These are phyloP conservation scores for Sebastes minor DNA, from an alignment of 2,797 vertebrate species.

Conservation along the genomic window DNA sequence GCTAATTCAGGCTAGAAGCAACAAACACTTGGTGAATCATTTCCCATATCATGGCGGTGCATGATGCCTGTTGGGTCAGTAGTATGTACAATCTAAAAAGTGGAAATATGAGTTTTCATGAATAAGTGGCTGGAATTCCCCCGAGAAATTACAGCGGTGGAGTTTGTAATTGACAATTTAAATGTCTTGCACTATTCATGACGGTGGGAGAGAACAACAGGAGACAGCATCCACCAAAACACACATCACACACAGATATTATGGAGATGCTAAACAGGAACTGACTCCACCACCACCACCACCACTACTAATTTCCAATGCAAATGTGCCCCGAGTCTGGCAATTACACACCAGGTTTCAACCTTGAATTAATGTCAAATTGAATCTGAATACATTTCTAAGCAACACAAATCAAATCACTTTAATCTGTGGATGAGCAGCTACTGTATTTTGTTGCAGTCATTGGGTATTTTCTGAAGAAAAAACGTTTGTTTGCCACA, in stretches of 20 bases:
- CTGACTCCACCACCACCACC: not conserved
- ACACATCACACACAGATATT: not conserved
- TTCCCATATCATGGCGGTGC: not conserved
- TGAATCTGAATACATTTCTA: conserved; percentile 34
- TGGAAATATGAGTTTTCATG: conserved; percentile 10
- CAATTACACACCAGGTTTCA: conserved; percentile 40
- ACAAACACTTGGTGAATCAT: not conserved
- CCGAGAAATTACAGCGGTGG: conserved; percentile 50
- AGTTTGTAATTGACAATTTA: conserved; percentile 69
- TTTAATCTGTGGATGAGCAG: not conserved
- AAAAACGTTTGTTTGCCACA: too few species aligned
- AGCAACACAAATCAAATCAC: conserved; percentile 42
- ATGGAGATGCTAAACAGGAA: not conserved
- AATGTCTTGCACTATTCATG: conserved; percentile 50
- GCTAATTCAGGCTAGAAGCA: not conserved
- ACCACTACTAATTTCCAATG: conserved; percentile 30
- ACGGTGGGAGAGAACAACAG: conserved; percentile 4
- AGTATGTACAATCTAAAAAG: not conserved
- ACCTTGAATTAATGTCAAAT: conserved; percentile 53
- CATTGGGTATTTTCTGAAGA: not conserved
- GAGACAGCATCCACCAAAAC: not conserved
- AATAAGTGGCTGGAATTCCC: conserved; percentile 35
- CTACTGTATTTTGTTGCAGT: not conserved
- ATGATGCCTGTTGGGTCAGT: not conserved
- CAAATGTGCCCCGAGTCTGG: conserved; percentile 19